Base-by-base conservation (phyloP, 1,140 invertebrate species). In the Araneus ventricosus region DNA sequence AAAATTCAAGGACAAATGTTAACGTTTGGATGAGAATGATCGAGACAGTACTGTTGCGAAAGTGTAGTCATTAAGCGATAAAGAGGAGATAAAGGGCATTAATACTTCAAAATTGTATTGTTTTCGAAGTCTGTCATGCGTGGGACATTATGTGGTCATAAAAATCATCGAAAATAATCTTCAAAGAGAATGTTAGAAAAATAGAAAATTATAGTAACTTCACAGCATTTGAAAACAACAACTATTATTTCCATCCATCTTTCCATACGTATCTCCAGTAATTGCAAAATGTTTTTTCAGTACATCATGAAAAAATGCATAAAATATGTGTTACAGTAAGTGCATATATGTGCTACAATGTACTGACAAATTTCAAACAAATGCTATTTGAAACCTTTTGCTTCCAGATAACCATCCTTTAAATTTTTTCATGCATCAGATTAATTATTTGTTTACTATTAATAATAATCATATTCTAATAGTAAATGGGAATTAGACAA, bases 1-100 rank as follows among this genome's bases (percentile, higher is more conserved):
- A 87, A 39, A 88, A 67, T 88, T 59, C 87, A 88, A 88, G 87
- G 87, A 30, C 87, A 88, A 67, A 75, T n/a, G 22, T 52, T 14
- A 52, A 27, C 52, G 22, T n/a, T 45, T 39, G 61, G 85, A 88
- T 67, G 45, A n/a, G 63, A 88, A 39, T 52, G 24, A 67, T 34
- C 85, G n/a, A 41, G 63, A 37, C 30, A n/a, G 34, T 34, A 88
- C 6, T 22, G n/a, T 88, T 67, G 37, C 30, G 87, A 70, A 88
- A 88, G 87, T 30, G 8, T 39, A 45, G 24, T 52, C 63, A 88
- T 88, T 88, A 70, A 27, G 87, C n/a, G 87, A 88, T 88, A 63
- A 88, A 41, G 63, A 37, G 10, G 24, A 88, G n/a, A 52, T 45
- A 45, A 88, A 88, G 4, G 57, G 22, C 67, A 70, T 67, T 45